phyloP scores from a whole-genome alignment of 2,797 vertebrate species.

The Novumbra hubbsi region DNA sequence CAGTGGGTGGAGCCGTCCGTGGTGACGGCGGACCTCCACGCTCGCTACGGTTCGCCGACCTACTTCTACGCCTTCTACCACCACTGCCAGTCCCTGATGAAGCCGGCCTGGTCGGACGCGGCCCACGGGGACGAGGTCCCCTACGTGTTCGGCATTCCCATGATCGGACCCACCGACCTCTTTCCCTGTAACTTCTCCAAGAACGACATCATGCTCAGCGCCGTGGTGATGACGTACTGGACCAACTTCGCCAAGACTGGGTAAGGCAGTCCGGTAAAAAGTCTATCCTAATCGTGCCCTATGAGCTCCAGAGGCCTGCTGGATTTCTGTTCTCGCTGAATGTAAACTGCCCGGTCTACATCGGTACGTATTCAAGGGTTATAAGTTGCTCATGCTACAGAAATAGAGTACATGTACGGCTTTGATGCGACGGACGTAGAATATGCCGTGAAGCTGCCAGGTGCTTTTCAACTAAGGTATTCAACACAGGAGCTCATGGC shows the following conservation, averaged over 20 bases:
- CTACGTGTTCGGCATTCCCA: conserved; percentile 96
- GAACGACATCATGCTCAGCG: conserved; percentile 97
- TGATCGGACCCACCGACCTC: conserved; percentile 97
- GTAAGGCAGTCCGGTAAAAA: conserved; percentile 73
- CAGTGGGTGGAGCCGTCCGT: conserved; percentile 98
- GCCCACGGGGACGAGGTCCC: conserved; percentile 98
- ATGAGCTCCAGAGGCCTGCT: neutral
- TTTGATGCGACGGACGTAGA: conserved; percentile 22
- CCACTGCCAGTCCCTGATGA: conserved; percentile 99
- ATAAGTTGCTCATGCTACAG: neutral
- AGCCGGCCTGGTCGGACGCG: conserved; percentile 95
- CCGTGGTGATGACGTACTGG: conserved; percentile 99
- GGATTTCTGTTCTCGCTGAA: neutral
- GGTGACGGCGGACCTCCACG: conserved; percentile 94
- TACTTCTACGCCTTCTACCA: conserved; percentile 99
- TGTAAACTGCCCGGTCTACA: neutral
- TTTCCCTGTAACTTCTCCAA: conserved; percentile 99
- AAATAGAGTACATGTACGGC: neutral
- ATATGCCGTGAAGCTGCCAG: conserved; percentile 41
- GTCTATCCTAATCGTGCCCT: neutral
- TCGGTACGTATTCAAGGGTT: neutral
- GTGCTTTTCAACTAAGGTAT: conserved; percentile 43
- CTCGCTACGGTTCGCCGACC: conserved; percentile 94
- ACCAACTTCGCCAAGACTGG: conserved; percentile 99
- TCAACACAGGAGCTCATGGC: conserved; percentile 51